These are phyloP conservation scores for Nineta flava DNA, from an alignment of 2,888 invertebrate genomes.

Conservation along the genomic window DNA sequence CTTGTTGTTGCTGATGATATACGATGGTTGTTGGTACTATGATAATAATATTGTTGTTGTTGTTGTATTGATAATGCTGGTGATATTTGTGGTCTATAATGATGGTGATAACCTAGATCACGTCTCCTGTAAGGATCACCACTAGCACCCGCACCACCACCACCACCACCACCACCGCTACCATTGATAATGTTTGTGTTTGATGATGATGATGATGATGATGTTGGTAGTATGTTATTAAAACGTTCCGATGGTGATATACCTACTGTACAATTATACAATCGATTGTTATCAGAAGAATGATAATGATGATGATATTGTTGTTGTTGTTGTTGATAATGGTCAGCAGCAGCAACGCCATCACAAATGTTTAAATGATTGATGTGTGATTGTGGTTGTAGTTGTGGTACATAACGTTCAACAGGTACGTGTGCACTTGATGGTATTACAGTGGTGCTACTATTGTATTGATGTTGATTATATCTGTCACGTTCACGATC, in stretches of 20 bases:
- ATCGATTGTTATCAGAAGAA: not conserved
- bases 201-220: too few relatives aligned
- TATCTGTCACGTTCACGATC: too few relatives aligned
- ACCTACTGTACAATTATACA: not conserved
- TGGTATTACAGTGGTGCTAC: too few relatives aligned
- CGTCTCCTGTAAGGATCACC: slow-evolving; percentile 41
- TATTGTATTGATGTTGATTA: too few relatives aligned
- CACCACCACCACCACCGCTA: too few relatives aligned
- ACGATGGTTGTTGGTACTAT: too few relatives aligned
- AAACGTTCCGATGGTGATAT: slow-evolving; percentile 3
- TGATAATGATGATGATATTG: slow-evolving; percentile 13
- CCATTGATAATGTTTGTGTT: too few relatives aligned
- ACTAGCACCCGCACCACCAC: too few relatives aligned
- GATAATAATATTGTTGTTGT: too few relatives aligned
- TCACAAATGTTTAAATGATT: too few relatives aligned
- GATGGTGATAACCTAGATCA: slow-evolving; percentile 36
- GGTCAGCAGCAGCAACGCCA: slow-evolving; percentile 20
- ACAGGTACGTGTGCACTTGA: slow-evolving; percentile 55
- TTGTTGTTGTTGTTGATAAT: slow-evolving; percentile 22
- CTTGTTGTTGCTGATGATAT: slow-evolving; percentile 22
- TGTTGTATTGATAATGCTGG: slow-evolving; percentile 9
- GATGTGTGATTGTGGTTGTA: slow-evolving; percentile 23
- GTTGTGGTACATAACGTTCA: slow-evolving; percentile 53
- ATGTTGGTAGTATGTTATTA: too few relatives aligned
- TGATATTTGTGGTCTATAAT: slow-evolving; percentile 37